Conservation (phyloP, 2,888 invertebrate species). For the Priocnemis perturbator region DNA sequence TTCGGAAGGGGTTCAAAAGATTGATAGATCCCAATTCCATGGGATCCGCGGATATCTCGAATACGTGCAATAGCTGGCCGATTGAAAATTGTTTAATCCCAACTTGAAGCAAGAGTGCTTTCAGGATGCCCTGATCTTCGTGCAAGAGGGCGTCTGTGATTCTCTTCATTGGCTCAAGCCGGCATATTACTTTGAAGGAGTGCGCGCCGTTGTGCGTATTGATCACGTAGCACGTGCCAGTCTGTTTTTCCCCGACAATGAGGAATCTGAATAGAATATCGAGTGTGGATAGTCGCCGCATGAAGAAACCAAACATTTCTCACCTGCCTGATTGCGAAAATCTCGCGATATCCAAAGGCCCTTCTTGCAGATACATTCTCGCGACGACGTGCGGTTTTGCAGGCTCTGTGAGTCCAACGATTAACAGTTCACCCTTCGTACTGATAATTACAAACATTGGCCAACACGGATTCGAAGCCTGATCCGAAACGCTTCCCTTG, state of each 20-base stretch:
- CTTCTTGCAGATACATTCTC: constrained; percentile 53
- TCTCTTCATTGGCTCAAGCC: constrained; percentile 35
- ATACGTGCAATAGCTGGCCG: constrained; percentile 53
- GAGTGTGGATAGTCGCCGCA: not conserved
- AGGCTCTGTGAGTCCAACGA: constrained; percentile 54
- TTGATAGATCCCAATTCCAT: too few species aligned
- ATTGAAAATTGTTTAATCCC: constrained; percentile 26
- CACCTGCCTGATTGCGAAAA: constrained; percentile 58
- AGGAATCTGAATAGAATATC: constrained; percentile 44
- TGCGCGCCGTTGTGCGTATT: constrained; percentile 34
- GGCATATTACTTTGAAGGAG: constrained; percentile 46
- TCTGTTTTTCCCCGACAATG: constrained; percentile 52
- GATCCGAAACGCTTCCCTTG: constrained; percentile 46
- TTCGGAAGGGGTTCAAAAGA: too few species aligned
- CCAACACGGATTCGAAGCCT: constrained; percentile 62
- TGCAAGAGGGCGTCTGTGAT: constrained; percentile 60
- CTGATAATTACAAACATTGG: constrained; percentile 60
- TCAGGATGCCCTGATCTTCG: constrained; percentile 45
- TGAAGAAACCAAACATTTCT: not conserved
- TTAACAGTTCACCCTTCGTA: constrained; percentile 58
- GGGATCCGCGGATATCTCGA: constrained; percentile 33
- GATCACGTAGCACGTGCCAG: constrained; percentile 63
- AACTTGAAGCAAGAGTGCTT: constrained; percentile 48
- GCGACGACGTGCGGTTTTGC: constrained; percentile 52
- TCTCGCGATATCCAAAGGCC: constrained; percentile 61